Percentiles rank a stretch among this genome's conserved stretches.
phyloP scores from a whole-genome alignment of 2,888 invertebrate genomes.

The Noctua janthe region DNA sequence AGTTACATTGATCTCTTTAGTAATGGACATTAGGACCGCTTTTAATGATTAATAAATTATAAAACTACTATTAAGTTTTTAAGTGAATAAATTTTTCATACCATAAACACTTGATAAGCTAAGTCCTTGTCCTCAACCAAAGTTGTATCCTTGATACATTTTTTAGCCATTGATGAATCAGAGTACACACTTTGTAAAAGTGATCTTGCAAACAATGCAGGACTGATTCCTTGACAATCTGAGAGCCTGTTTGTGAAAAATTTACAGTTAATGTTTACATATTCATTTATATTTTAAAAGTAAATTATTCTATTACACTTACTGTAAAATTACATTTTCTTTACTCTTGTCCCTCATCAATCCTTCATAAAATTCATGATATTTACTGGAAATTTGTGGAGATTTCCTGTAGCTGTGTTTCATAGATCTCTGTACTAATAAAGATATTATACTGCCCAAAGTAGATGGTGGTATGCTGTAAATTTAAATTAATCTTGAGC shows the following conservation, averaged over 20 bases:
- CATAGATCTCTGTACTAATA: conserved; percentile 92
- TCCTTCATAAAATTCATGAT: conserved; percentile 89
- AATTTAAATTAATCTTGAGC: neutral
- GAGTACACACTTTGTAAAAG: conserved; percentile 86
- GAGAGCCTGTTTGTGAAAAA: conserved; percentile 76
- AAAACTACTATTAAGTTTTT: neutral
- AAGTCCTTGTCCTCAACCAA: conserved; percentile 93
- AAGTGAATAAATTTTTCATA: conserved; percentile 79
- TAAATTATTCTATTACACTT: conserved; percentile 70
- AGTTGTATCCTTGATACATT: conserved; percentile 93
- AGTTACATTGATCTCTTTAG: neutral
- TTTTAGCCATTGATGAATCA: conserved; percentile 86
- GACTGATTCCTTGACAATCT: conserved; percentile 85
- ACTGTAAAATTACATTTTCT: conserved; percentile 91
- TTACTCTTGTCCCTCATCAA: conserved; percentile 86
- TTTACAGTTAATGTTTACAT: neutral
- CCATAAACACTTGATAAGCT: conserved; percentile 94
- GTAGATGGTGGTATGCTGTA: conserved; percentile 91
- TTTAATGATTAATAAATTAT: neutral
- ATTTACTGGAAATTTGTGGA: conserved; percentile 89
- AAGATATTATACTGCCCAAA: conserved; percentile 93
- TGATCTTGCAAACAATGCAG: conserved; percentile 86
- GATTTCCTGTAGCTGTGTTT: conserved; percentile 91
- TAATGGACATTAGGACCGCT: neutral
- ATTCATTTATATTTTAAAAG: neutral